These are phyloP conservation scores for Sardina pilchardus DNA, from an alignment of 2,113 vertebrate species.

Conservation along the genomic window DNA sequence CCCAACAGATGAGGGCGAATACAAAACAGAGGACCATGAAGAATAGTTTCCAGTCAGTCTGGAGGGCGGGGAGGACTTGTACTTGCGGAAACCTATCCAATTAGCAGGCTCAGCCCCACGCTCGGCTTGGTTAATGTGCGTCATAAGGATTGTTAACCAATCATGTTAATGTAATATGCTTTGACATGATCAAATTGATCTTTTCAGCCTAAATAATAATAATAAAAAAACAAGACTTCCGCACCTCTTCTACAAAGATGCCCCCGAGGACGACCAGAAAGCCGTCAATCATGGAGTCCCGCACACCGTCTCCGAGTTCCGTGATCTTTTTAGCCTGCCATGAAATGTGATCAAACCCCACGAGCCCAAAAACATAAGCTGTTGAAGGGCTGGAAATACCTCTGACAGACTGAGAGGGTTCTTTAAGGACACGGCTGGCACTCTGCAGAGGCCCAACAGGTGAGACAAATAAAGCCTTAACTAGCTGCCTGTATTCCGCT, in stretches of 20 bases:
- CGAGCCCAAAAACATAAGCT: too few relatives aligned
- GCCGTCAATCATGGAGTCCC: too few relatives aligned
- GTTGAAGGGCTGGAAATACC: too few relatives aligned
- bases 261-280: too few relatives aligned
- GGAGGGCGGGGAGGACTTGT: neutral
- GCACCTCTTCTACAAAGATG: too few relatives aligned
- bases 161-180: neutral
- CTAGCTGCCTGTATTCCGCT: neutral
- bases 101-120: neutral
- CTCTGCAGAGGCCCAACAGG: neutral
- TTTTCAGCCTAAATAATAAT: too few relatives aligned
- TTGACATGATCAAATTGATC: neutral
- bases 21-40: neutral
- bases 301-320: too few relatives aligned
- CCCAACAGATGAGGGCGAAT: neutral
- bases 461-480: neutral
- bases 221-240: too few relatives aligned
- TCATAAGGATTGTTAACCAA: neutral
- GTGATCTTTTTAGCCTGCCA: too few relatives aligned
- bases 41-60: neutral
- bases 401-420: too few relatives aligned
- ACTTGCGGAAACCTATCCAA: neutral
- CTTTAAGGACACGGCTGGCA: neutral
- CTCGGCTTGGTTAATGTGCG: neutral
- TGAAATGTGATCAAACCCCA: too few relatives aligned